Conservation (phyloP, 2,113 vertebrate genomes). For the Tenrec ecaudatus region DNA sequence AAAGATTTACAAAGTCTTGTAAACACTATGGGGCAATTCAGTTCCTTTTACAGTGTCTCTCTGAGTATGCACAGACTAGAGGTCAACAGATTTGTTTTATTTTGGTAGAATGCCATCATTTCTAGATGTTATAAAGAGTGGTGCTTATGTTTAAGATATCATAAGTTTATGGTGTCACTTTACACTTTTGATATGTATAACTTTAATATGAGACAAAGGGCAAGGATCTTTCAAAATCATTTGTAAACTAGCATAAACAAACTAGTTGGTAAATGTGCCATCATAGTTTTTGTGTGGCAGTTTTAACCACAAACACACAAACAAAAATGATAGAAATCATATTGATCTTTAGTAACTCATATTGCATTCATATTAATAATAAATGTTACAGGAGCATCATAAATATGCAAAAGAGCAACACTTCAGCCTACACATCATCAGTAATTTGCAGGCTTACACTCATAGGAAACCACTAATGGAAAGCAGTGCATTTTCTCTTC, state of each 20-base stretch:
- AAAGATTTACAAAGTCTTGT: neutral
- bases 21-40: neutral
- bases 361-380: slow-evolving; percentile 81
- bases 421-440: slow-evolving; percentile 71
- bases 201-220: neutral
- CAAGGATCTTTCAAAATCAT: neutral
- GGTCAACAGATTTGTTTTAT: neutral
- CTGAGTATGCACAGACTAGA: neutral
- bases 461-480: slow-evolving; percentile 76
- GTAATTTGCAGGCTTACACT: slow-evolving; percentile 61
- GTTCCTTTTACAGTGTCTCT: neutral
- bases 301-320: slow-evolving; percentile 66
- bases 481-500: slow-evolving; percentile 62
- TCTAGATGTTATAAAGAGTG: neutral
- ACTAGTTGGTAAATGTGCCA: neutral
- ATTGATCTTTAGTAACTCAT: slow-evolving; percentile 77
- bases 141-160: neutral
- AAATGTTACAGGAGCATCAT: slow-evolving; percentile 70
- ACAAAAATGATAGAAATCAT: slow-evolving; percentile 74
- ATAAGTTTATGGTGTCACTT: neutral
- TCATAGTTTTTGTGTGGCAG: slow-evolving; percentile 22
- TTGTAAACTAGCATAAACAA: neutral
- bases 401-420: slow-evolving; percentile 80
- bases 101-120: neutral
- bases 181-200: neutral